Conservation (phyloP, 2,797 vertebrate genomes). For the Melanotaenia boesemani region DNA sequence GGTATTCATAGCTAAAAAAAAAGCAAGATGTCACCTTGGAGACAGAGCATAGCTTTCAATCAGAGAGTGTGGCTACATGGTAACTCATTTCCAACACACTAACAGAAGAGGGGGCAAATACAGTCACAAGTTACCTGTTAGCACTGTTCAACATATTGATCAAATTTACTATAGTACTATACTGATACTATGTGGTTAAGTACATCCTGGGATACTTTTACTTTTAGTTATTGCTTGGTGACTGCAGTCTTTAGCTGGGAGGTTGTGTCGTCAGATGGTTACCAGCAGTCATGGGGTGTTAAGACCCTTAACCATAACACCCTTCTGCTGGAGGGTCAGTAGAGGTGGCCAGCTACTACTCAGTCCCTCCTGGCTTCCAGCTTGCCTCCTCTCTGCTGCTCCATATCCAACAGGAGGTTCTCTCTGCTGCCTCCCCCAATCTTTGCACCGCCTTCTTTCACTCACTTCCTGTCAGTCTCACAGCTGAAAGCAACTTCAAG, state of each 20-base stretch:
- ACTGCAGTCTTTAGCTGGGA: not conserved
- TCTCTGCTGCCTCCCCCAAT: not conserved
- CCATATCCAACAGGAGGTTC: not conserved
- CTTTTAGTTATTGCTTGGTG: too few relatives aligned
- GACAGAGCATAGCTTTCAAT: conserved; percentile 67
- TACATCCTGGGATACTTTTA: too few relatives aligned
- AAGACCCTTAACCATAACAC: too few relatives aligned
- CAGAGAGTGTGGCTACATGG: conserved; percentile 56
- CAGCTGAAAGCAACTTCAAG: not conserved
- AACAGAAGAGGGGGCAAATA: conserved; percentile 10
- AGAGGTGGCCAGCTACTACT: too few relatives aligned
- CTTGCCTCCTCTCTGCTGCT: too few relatives aligned
- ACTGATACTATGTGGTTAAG: too few relatives aligned
- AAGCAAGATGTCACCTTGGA: conserved; percentile 80
- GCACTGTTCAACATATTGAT: not conserved
- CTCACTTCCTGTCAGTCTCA: not conserved
- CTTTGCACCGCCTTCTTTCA: not conserved
- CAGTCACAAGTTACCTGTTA: conserved; percentile 1
- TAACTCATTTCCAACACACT: conserved; percentile 45
- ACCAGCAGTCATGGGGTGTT: too few relatives aligned
- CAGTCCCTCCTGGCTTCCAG: too few relatives aligned
- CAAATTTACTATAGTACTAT: too few relatives aligned
- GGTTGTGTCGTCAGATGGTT: not conserved
- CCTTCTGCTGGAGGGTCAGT: too few relatives aligned
- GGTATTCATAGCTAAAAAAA: conserved; percentile 78